Conservation (phyloP, 2,888 invertebrate genomes). For the Psylliodes chrysocephalus region DNA sequence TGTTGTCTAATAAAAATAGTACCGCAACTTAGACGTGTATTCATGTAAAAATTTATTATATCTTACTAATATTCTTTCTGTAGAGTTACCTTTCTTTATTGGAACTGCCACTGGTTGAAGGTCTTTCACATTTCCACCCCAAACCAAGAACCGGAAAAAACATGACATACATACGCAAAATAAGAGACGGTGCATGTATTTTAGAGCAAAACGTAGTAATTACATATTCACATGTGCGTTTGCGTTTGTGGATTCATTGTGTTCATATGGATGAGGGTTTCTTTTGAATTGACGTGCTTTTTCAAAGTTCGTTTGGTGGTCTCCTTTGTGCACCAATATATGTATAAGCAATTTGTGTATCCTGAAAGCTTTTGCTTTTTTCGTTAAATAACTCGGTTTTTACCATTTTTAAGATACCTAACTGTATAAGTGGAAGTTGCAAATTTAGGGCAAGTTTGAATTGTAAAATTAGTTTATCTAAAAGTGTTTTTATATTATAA, state of each 20-base stretch:
- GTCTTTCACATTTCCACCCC: conserved; percentile 29
- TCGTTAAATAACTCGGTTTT: background rate
- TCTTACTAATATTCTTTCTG: too few relatives aligned
- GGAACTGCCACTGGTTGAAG: background rate
- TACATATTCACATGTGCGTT: conserved; percentile 34
- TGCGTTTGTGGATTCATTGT: conserved; percentile 35
- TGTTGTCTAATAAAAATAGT: too few relatives aligned
- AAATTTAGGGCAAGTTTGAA: too few relatives aligned
- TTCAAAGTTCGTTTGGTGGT: conserved; percentile 29
- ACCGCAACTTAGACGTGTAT: too few relatives aligned
- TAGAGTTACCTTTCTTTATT: conserved; percentile 17
- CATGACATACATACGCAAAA: conserved; percentile 44
- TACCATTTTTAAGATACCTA: background rate
- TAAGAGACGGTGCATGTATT: conserved; percentile 34
- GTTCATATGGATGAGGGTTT: conserved; percentile 31
- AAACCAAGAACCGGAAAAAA: conserved; percentile 39
- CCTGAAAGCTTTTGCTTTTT: conserved; percentile 12
- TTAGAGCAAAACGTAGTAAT: conserved; percentile 38
- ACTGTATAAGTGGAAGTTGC: too few relatives aligned
- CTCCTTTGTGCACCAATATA: conserved; percentile 18
- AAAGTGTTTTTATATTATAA: too few relatives aligned
- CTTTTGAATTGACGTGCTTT: conserved; percentile 35
- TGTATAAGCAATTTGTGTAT: conserved; percentile 24
- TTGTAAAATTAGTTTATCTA: too few relatives aligned
- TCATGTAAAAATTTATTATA: too few relatives aligned